phyloP scores from a whole-genome alignment of 2,888 invertebrate species.

The Macaria liturata region DNA sequence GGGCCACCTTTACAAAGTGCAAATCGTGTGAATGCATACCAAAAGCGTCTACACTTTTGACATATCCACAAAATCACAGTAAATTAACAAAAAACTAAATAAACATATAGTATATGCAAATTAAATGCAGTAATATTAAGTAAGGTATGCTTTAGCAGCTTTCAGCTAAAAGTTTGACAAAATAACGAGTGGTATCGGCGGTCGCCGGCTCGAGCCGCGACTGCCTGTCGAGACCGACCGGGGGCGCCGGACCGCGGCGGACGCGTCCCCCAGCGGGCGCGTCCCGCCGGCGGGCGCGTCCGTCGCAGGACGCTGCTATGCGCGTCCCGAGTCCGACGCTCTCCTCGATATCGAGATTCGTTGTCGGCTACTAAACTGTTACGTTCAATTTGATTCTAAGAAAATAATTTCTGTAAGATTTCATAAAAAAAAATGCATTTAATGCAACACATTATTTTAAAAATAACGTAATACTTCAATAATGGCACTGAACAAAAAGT shows the following conservation, averaged over 20 bases:
- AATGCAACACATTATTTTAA: constrained; percentile 77
- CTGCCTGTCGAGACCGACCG: not conserved
- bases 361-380: constrained; percentile 56
- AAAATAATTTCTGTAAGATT: constrained; percentile 45
- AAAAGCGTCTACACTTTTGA: constrained; percentile 48
- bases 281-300: constrained; percentile 23
- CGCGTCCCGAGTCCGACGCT: constrained; percentile 62
- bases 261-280: constrained; percentile 15
- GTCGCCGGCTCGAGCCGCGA: constrained; percentile 4
- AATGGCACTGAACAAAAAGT: constrained; percentile 78
- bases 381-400: constrained; percentile 48
- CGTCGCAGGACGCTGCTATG: constrained; percentile 63
- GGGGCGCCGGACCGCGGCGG: not conserved
- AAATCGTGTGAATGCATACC: constrained; percentile 29
- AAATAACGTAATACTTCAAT: constrained; percentile 79
- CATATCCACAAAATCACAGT: constrained; percentile 51
- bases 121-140: constrained; percentile 68
- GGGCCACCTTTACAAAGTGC: constrained; percentile 56
- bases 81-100: constrained; percentile 63
- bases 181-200: constrained; percentile 41
- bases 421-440: constrained; percentile 71
- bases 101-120: constrained; percentile 59
- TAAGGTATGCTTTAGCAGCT: constrained; percentile 65
- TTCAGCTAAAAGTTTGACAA: constrained; percentile 58
- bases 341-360: constrained; percentile 69